phyloP scores from a whole-genome alignment of 2,797 vertebrate genomes.

The Rhodeus uyekii region DNA sequence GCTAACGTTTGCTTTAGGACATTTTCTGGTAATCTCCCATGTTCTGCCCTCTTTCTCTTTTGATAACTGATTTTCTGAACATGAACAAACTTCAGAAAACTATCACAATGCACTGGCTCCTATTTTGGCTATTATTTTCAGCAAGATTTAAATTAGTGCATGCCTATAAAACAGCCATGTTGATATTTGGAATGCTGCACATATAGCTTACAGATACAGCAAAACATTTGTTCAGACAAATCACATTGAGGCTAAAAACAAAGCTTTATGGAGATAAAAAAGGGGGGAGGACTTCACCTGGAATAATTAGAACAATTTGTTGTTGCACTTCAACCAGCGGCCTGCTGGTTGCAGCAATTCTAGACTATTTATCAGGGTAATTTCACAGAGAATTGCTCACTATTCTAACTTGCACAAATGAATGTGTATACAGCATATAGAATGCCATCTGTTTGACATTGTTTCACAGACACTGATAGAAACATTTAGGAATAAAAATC shows the following conservation, averaged over 20 bases:
- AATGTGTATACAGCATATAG: constrained; percentile 7
- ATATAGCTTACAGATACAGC: neutral
- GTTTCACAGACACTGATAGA: constrained; percentile 14
- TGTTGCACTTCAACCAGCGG: constrained; percentile 8
- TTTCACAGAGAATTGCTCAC: neutral
- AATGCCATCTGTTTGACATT: constrained; percentile 33
- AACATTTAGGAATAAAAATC: constrained; percentile 6
- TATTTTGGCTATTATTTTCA: neutral
- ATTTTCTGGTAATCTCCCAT: constrained; percentile 28
- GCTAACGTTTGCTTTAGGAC: constrained; percentile 24
- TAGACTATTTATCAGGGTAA: neutral
- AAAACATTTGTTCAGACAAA: constrained; percentile 3
- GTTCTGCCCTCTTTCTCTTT: constrained; percentile 11
- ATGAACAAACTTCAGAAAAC: constrained; percentile 8
- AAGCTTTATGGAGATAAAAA: neutral
- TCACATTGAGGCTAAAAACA: neutral
- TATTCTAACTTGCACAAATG: constrained; percentile 1
- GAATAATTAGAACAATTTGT: constrained; percentile 12
- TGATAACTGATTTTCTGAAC: constrained; percentile 19
- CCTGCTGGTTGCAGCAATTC: constrained; percentile 23
- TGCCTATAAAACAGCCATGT: neutral
- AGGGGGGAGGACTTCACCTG: neutral
- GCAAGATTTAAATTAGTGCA: neutral
- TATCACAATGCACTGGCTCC: neutral
- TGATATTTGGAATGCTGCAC: neutral